Base-by-base conservation (phyloP, 2,113 vertebrate species). In the Elephas maximus region DNA sequence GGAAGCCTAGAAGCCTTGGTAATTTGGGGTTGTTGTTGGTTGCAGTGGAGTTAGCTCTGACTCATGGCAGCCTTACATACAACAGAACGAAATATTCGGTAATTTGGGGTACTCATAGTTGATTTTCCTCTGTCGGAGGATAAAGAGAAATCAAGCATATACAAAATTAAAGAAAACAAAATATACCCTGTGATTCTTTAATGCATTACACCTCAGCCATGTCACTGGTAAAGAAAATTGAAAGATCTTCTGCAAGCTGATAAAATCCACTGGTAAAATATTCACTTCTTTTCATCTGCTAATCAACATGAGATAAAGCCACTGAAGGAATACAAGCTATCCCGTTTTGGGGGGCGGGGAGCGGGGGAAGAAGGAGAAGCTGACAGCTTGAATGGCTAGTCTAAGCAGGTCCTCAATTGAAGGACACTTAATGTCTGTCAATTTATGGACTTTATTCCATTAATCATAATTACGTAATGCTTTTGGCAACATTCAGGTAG, bases 241-340 rank as follows among this genome's bases (percentile, higher is more conserved):
- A n/a, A 81, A 45, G 88, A 23, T 28, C 81, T 93, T 74, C 53
- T 51, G 10, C 65, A 67, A 84, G 51, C 37, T n/a, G 79, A 67
- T 60, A 67, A 89, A 89, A 93, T 30, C 5, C 10, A n/a, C 37
- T 45, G 53, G 86, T 20, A 86, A 65, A 84, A 77, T 37, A 30
- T 48, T 79, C 93, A 45, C 80, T 82, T 82, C 51, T 53, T 78
- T 84, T 92, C 88, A 69, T 91, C 67, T 9, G 53, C 76, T 74
- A 88, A 57, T 88, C 81, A 81, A 82, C 24, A 8, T 23, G 30
- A 88, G 67, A 82, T 78, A 44, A 57, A 85, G 41, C 8, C 24
- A 63, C 26, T 51, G 69, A 74, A 93, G 28, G 44, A 79, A 51
- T 57, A 21, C 18, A 57, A 28, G 18, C 67, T 17, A 15, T 17